A percentile compares a stretch with the other conserved stretches of the same genome.
Conservation (phyloP, 2,797 vertebrate genomes). For the Malurus splendens region DNA sequence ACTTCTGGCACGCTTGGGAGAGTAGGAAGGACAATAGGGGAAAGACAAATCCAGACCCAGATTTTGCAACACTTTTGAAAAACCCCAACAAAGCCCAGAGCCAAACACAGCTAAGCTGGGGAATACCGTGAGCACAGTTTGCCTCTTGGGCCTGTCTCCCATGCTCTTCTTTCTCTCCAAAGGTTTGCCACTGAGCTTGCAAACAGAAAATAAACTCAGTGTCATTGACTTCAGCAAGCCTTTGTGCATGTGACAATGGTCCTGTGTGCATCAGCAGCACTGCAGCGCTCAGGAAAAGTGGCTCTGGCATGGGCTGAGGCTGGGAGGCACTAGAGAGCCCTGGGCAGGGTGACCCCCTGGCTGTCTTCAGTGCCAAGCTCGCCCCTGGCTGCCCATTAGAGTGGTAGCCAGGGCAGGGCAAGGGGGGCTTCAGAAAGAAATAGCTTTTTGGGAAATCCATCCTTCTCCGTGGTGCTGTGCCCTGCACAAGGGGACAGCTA, state of each 20-base stretch:
- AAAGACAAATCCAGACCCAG: neutral
- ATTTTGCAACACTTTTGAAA: slow-evolving; percentile 26
- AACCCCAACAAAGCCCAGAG: neutral
- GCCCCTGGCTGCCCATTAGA: neutral
- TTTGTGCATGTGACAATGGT: neutral
- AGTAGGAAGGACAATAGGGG: neutral
- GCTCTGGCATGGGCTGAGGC: neutral
- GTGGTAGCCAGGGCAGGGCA: neutral
- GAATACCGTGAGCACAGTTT: neutral
- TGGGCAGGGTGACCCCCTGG: neutral
- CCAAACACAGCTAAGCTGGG: neutral
- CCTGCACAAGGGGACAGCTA: neutral
- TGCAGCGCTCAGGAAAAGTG: neutral
- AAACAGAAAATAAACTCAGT: neutral
- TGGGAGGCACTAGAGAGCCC: neutral
- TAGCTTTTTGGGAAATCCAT: neutral
- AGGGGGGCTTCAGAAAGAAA: neutral
- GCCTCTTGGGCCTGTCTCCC: neutral
- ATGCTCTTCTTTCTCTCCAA: neutral
- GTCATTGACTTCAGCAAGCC: neutral
- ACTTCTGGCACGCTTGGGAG: neutral
- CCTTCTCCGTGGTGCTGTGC: neutral
- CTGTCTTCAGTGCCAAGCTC: neutral
- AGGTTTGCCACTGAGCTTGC: neutral
- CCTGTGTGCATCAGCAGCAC: neutral